phyloP scores from a whole-genome alignment of 2,888 invertebrate species.

The Xestia sexstrigata region DNA sequence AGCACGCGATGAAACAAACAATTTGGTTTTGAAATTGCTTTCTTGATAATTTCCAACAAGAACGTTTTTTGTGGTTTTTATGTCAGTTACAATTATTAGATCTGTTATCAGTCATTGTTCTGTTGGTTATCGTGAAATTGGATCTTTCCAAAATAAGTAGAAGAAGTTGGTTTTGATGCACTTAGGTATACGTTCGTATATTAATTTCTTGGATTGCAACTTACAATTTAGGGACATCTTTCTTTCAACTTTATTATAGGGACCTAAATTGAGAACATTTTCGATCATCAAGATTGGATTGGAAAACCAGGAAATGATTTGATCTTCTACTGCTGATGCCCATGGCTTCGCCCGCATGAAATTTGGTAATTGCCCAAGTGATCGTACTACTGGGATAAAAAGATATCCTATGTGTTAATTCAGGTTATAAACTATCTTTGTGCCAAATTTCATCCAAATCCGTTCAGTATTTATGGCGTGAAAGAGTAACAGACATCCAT shows the following conservation, averaged over 20 bases:
- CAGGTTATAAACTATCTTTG: neutral
- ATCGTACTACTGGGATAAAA: neutral
- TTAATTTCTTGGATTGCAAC: neutral
- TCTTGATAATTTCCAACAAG: conserved; percentile 80
- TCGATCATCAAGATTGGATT: neutral
- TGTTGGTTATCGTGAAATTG: conserved; percentile 77
- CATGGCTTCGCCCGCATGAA: neutral
- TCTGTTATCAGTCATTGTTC: conserved; percentile 75
- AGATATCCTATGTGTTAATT: neutral
- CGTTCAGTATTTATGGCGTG: neutral
- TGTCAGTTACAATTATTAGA: conserved; percentile 80
- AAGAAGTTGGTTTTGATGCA: conserved; percentile 28
- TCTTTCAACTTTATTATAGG: neutral
- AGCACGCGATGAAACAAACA: conserved; percentile 86
- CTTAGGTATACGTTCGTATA: neutral
- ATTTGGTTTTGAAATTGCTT: conserved; percentile 83
- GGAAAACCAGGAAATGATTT: neutral
- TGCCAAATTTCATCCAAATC: neutral
- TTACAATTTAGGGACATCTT: neutral
- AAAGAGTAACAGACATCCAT: too few relatives aligned
- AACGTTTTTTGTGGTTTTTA: conserved; percentile 81
- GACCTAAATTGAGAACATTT: neutral
- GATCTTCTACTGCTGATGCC: neutral
- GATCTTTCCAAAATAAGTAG: conserved; percentile 63
- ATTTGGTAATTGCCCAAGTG: neutral